Base-by-base conservation (phyloP, 2,797 vertebrate species). In the Acanthornis magna region DNA sequence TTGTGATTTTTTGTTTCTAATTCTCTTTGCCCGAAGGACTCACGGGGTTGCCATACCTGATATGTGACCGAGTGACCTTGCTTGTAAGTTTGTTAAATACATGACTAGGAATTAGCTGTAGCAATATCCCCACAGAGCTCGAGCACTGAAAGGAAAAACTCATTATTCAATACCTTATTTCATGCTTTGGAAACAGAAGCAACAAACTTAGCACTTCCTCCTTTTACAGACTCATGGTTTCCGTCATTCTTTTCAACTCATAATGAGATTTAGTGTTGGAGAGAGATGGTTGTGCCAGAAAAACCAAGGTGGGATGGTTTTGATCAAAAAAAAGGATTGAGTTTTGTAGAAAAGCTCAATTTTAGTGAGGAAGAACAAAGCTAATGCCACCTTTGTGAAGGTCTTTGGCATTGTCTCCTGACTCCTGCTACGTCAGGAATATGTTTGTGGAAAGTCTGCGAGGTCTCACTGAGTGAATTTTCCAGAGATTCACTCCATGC, bases 151-250 rank as follows among this genome's bases (percentile, higher is more conserved):
- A 86, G 85, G 47, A 11, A 87, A 90, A 95, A 26, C 66, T 95
- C 83, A 85, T 93, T 95, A 93, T 96, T 95, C 92, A 94, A 81
- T 82, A 91, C 71, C 51, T 84, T 88, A 90, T 75, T 95, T 96
- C 90, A 76, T 74, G 70, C 74, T 90, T 83, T 87, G 73, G 89
- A 93, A 95, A 95, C 79, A 83, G 84, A 82, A 91, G 85, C 85
- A 94, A 78, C 82, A 84, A 73, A 65, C 23, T 92, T 74, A 93
- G 77, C 83, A 65, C 93, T 96, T 96, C 95, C 91, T 88, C 45
- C 83, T 94, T 68, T 93, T 76, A 63, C 74, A 90, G 73, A 51
- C 32, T 7, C 4, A 21, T 2, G 6, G 74, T 95, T 93, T 93
- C 85, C 10, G 0, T 78, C 70, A 75, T 68, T 50, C 51, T 90